phyloP scores from a whole-genome alignment of 2,113 vertebrate genomes.

The Ardeotis arabs region DNA sequence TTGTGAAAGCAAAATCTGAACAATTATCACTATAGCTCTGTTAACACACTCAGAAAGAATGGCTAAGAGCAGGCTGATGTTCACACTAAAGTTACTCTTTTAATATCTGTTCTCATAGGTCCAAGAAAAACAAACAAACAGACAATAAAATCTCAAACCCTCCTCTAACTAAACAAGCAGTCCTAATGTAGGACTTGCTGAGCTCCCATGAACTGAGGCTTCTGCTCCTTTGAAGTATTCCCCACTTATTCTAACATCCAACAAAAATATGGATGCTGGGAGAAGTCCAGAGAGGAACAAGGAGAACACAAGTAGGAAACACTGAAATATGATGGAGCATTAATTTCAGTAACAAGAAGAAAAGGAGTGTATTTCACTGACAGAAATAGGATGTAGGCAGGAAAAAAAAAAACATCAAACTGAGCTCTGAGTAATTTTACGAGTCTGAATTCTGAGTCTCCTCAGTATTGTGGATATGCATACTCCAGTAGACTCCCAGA shows the following conservation, averaged over 20 bases:
- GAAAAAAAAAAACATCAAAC: not conserved
- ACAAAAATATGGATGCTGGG: not conserved
- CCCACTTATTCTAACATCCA: not conserved
- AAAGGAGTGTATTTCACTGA: not conserved
- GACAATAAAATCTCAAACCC: not conserved
- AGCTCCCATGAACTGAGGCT: not conserved
- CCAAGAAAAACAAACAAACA: not conserved
- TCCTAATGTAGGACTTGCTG: not conserved
- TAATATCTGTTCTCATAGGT: not conserved
- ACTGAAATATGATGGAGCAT: not conserved
- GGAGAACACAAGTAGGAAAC: not conserved
- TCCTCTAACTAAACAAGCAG: not conserved
- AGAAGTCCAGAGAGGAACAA: not conserved
- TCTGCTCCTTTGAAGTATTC: not conserved
- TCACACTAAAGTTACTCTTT: not conserved
- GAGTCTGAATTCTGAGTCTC: not conserved
- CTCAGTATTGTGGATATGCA: not conserved
- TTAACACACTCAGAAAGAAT: not conserved
- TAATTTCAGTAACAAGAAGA: not conserved
- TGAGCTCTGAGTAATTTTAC: not conserved
- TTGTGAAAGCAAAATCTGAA: not conserved
- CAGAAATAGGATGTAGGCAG: not conserved
- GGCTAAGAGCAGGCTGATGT: not conserved
- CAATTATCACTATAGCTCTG: not conserved
- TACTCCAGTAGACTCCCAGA: not conserved